Base-by-base conservation (phyloP, 2,888 invertebrate genomes). In the Corythucha ciliata region DNA sequence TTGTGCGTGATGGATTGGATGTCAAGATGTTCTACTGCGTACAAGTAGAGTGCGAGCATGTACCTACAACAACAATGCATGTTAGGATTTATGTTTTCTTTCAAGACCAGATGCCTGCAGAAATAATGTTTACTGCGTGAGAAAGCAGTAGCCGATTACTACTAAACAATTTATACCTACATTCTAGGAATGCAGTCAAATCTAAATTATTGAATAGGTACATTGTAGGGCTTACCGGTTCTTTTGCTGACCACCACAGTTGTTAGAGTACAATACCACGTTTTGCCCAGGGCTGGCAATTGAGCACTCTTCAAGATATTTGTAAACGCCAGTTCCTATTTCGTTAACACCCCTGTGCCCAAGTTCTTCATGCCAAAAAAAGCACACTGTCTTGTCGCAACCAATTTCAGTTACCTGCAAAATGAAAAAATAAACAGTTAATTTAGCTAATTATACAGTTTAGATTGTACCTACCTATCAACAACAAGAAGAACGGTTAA, bases 281-380 rank as follows among this genome's bases (percentile, higher is more conserved):
- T 42, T 7, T 42, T 26, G 26, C 20, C 48, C 48, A 20, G 48
- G 48, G 18, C 4, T 40, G 27, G 1, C 40, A 20, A 1, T 48
- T 27, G 48, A 48, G 8, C 2, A 7, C 29, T 24, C 48, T 24
- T 26, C 40, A n/a, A 53, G 37, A 26, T 50, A 51, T 18, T 27
- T 36, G 32, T 24, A 51, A 29, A 58, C 52, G 39, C 53, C 56
- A 20, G 55, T 47, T 8, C 36, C 51, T 10, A 58, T 56, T 16
- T 58, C 56, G 42, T 51, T 57, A 14, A 32, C 45, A 12, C 59
- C 56, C 29, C 57, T 45, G 16, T 49, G 48, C 3, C 42, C 57
- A 24, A 54, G 29, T 14, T 42, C 53, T 48, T 61, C 61, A 51
- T 60, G 48, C 61, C 62, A 62, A 40, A 61, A 52, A 51, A 49